A percentile compares a stretch with the other conserved stretches of the same genome.
Evolutionary conservation across 2,113 vertebrate genomes (phyloP).

Genomic region (Corythornis cristatus): DNA sequence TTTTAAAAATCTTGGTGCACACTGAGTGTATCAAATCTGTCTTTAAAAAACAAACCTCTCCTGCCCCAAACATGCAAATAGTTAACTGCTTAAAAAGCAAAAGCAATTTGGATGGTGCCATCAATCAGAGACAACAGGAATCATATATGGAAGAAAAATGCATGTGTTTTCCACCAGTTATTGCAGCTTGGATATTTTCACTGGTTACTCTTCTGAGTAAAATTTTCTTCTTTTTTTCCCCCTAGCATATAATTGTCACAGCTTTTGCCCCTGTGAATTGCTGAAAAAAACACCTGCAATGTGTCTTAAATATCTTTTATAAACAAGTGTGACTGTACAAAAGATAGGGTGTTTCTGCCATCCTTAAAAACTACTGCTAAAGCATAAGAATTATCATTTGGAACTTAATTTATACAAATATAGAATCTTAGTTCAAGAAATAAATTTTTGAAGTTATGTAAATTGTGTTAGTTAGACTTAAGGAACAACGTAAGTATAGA

Average conservation of each 20-base stretch:
- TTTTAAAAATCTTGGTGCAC: not conserved
- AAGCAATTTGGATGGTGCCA: not conserved
- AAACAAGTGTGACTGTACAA: not conserved
- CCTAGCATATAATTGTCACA: not conserved
- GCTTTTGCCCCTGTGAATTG: not conserved
- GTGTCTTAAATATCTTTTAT: not conserved
- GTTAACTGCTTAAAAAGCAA: not conserved
- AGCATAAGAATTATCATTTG: not conserved
- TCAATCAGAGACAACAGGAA: not conserved
- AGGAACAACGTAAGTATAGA: not conserved
- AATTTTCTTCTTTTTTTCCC: not conserved
- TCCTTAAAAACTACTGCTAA: not conserved
- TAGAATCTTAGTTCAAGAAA: not conserved
- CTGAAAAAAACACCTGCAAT: not conserved
- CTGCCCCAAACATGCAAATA: not conserved
- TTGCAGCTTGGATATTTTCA: not conserved
- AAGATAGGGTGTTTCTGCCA: not conserved
- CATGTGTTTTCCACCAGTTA: not conserved
- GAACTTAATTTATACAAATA: not conserved
- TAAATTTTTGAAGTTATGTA: not conserved
- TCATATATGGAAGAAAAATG: slow-evolving; percentile 52
- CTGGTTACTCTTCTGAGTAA: not conserved
- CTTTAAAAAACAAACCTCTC: not conserved
- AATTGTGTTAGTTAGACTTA: not conserved
- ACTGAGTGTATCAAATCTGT: not conserved